Percentiles rank a stretch among this genome's conserved stretches.
These are phyloP conservation scores for Azemiops feae DNA, from an alignment of 2,113 vertebrate species.

Conservation along the genomic window DNA sequence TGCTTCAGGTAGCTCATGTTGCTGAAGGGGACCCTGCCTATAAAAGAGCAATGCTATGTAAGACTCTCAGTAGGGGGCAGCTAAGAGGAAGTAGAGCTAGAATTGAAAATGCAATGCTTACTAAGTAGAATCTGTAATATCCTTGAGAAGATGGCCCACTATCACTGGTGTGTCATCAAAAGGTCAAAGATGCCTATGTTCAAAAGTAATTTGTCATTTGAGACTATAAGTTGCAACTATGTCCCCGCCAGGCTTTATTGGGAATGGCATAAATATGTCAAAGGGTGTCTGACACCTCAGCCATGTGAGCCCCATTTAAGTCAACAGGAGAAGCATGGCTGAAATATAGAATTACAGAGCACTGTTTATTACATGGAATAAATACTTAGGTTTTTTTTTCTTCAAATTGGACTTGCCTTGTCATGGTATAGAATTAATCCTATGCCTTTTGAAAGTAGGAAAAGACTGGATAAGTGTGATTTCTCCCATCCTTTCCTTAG, in stretches of 20 bases:
- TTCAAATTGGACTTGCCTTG: not conserved
- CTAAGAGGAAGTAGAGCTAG: not conserved
- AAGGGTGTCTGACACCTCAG: slow-evolving; percentile 27
- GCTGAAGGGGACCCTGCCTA: not conserved
- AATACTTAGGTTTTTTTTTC: not conserved
- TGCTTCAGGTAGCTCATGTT: accelerated
- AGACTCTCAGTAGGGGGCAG: not conserved
- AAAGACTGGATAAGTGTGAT: not conserved
- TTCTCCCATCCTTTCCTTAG: not conserved
- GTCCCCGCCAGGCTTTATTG: slow-evolving; percentile 9
- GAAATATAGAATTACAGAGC: not conserved
- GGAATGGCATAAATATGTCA: slow-evolving; percentile 13
- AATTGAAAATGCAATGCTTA: not conserved
- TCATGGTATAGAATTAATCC: not conserved
- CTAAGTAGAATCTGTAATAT: not conserved
- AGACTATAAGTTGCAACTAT: not conserved
- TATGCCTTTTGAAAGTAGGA: not conserved
- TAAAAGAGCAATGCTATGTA: not conserved
- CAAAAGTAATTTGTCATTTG: slow-evolving; percentile 51
- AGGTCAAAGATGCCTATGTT: slow-evolving; percentile 43
- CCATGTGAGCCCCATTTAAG: slow-evolving; percentile 25
- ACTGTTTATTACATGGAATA: not conserved
- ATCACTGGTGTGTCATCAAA: slow-evolving; percentile 47
- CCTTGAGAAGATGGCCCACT: not conserved
- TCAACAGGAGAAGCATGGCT: not conserved